These are phyloP conservation scores for Nephrotoma flavescens DNA, from an alignment of 2,888 invertebrate genomes.

Conservation along the genomic window DNA sequence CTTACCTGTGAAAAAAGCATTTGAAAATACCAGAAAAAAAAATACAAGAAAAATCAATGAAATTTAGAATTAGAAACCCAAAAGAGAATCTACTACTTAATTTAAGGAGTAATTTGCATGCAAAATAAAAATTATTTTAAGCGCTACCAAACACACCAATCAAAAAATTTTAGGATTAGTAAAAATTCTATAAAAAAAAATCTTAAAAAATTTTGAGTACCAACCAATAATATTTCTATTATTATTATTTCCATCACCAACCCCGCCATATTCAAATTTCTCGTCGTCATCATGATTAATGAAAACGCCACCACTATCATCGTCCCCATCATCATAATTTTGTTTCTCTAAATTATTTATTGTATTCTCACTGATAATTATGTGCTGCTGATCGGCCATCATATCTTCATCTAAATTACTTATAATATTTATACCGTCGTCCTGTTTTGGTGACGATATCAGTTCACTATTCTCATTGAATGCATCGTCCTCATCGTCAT, in stretches of 20 bases:
- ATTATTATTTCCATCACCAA: conserved; percentile 16
- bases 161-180: not conserved
- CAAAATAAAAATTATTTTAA: not conserved
- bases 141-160: not conserved
- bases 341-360: conserved; percentile 26
- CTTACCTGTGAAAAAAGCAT: not conserved
- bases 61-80: not conserved
- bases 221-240: conserved; percentile 5
- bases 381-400: conserved; percentile 5
- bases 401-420: conserved; percentile 10
- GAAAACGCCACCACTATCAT: conserved; percentile 21
- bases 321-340: conserved; percentile 18
- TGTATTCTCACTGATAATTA: conserved; percentile 7
- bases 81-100: not conserved
- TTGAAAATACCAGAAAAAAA: not conserved
- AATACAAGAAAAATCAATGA: not conserved
- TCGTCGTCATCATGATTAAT: conserved; percentile 13
- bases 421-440: conserved; percentile 10
- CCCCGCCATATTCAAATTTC: conserved; percentile 9
- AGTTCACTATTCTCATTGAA: conserved; percentile 5
- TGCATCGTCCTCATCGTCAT: conserved; percentile 23
- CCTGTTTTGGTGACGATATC: conserved; percentile 18
- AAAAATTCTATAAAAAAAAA: not conserved
- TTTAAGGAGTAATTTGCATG: not conserved
- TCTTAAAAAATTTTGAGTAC: not conserved